Base-by-base conservation (phyloP, 2,888 invertebrate species). In the Nemoura dubitans region DNA sequence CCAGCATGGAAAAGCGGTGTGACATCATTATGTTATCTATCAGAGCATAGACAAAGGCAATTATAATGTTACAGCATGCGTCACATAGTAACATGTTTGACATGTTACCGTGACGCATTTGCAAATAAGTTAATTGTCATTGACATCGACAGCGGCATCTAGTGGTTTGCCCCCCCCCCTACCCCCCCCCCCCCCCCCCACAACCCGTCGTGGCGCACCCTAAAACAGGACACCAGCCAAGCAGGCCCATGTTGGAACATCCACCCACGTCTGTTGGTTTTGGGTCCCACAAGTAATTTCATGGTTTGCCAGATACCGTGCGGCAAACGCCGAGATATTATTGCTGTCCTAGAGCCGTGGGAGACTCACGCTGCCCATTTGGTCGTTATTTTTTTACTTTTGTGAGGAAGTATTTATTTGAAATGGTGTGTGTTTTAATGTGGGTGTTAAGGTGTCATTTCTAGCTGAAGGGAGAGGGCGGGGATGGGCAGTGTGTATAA, bases 101-200 rank as follows among this genome's bases (percentile, higher is more conserved):
- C 59, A 59, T 21, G 59, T 59, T 14, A 59, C 59, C 59, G 59
- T 59, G 59, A 59, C 59, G 59, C 59, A 59, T 59, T 59, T 59
- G 59, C 59, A 59, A 59, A 59, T 59, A 59, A 59, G 59, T 59
- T 59, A 59, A 59, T 59, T 59, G 59, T 59, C 59, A 59, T 59
- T 59, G 59, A 7, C 59, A 59, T 59, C 59, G 59, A 21, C 59
- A 21, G 59, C 3, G 59, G 59, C 59, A 59, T 59, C 59, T 59
- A 59, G 59, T 59, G 59, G 59, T 59, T 59, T 59, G 59, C 21
- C 59, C 14, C 10, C 59, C 21, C 59, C 59, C 59, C 16, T 14
- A 3, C 59, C 59, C 59, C 36, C 36, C 10, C 36, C 5, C 36
- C 36, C 36, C 5, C 36, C 36, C 36, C 36, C 36, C 36, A 3